These are phyloP conservation scores for Todus mexicanus DNA, from an alignment of 2,797 vertebrate genomes.

Conservation along the genomic window DNA sequence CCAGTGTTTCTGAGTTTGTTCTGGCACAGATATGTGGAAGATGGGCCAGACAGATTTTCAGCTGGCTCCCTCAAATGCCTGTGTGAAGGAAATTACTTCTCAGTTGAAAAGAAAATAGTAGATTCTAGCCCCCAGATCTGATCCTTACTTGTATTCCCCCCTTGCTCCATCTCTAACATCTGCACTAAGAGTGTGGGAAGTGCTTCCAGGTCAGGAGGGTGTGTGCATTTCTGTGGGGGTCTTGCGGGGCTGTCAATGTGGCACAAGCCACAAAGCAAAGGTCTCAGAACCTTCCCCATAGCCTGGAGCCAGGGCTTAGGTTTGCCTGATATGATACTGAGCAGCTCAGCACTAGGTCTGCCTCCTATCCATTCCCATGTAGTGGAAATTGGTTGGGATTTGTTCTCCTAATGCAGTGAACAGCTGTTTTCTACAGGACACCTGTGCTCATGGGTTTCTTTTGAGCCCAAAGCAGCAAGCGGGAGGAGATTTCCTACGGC, in stretches of 20 bases:
- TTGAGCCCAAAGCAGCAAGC: not conserved
- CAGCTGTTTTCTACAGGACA: no score
- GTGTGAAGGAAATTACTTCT: not conserved
- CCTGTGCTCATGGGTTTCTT: fast-evolving
- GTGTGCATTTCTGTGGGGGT: not conserved
- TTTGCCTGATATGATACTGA: fast-evolving
- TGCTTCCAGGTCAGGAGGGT: not conserved
- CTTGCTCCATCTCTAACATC: not conserved
- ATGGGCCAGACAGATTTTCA: not conserved
- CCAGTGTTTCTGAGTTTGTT: not conserved
- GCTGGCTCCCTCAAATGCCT: not conserved
- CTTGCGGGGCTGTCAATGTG: not conserved
- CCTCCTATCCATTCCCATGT: not conserved
- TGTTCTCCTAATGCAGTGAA: fast-evolving
- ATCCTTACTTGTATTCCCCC: not conserved
- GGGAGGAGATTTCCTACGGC: not conserved
- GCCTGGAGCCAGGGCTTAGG: not conserved
- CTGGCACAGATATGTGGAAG: not conserved
- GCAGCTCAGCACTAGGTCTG: not conserved
- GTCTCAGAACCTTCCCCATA: not conserved
- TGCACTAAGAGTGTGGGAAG: not conserved
- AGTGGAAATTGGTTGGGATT: not conserved
- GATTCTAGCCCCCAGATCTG: not conserved
- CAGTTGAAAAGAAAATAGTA: not conserved
- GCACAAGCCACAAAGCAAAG: not conserved